A percentile compares a stretch with the other conserved stretches of the same genome.
Conservation (phyloP, 2,888 invertebrate species). For the Gortyna flavago region DNA sequence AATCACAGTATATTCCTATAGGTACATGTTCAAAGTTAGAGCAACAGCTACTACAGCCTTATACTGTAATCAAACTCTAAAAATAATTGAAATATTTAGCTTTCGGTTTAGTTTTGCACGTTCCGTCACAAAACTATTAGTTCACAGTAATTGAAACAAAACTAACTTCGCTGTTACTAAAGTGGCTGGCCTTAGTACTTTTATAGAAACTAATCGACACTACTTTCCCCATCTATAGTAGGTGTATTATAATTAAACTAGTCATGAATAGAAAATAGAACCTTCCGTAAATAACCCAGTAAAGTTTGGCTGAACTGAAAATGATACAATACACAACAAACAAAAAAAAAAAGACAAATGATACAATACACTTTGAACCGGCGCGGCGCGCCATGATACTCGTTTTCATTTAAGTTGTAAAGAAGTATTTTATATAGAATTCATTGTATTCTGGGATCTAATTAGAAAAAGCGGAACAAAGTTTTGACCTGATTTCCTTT, state of each 20-base stretch:
- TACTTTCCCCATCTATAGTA: neutral
- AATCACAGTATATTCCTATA: neutral
- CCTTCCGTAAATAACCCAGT: neutral
- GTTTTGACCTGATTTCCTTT: neutral
- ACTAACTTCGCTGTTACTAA: conserved; percentile 5
- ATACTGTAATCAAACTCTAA: neutral
- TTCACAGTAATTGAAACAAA: conserved; percentile 9
- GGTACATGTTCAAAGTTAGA: neutral
- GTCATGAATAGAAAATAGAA: neutral
- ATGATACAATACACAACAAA: no score
- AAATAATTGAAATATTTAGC: conserved; percentile 9
- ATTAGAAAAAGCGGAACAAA: conserved; percentile 13
- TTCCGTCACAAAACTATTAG: neutral
- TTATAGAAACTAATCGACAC: neutral
- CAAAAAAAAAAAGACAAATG: no score
- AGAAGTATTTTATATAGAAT: conserved; percentile 14
- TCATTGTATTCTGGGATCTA: neutral
- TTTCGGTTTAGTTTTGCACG: conserved; percentile 5
- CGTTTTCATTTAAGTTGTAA: conserved; percentile 12
- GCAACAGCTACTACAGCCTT: neutral
- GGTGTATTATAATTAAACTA: neutral
- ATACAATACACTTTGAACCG: neutral
- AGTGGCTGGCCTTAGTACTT: neutral
- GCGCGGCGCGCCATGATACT: neutral
- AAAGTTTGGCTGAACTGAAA: neutral